Percentiles rank a stretch among this genome's conserved stretches.
Evolutionary conservation across 2,797 vertebrate genomes (phyloP).

Genomic region (Fistularia commersonii): DNA sequence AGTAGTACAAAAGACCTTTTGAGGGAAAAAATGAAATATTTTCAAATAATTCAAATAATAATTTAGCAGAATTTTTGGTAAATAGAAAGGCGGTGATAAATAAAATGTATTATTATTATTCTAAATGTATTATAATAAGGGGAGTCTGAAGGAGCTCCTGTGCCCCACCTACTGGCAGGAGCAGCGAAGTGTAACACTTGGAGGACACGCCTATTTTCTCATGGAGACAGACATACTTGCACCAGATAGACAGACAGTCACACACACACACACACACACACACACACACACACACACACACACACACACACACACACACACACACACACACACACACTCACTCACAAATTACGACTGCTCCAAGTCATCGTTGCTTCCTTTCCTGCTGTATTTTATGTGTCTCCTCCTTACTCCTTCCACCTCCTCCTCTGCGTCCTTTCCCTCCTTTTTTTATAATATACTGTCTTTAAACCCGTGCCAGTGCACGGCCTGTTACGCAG

Average conservation of each 20-base stretch:
- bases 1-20: too few relatives aligned
- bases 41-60: too few relatives aligned
- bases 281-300: constrained; percentile 14
- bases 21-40: too few relatives aligned
- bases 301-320: constrained; percentile 15
- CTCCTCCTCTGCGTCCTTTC: constrained; percentile 15
- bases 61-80: too few relatives aligned
- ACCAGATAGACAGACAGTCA: constrained; percentile 6
- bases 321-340: constrained; percentile 15
- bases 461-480: constrained; percentile 66
- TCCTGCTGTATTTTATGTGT: constrained; percentile 26
- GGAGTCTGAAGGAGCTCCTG: constrained; percentile 48
- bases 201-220: constrained; percentile 10
- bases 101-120: too few relatives aligned
- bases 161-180: constrained; percentile 52
- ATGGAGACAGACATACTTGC: constrained; percentile 2
- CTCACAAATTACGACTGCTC: constrained; percentile 45
- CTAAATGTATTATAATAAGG: not conserved
- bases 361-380: constrained; percentile 39
- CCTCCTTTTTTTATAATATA: constrained; percentile 58
- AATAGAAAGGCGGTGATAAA: too few relatives aligned
- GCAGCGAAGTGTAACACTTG: constrained; percentile 34
- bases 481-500: too few relatives aligned
- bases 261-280: constrained; percentile 9
- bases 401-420: constrained; percentile 8